Percentiles rank a stretch among this genome's conserved stretches.
Evolutionary conservation across 2,797 vertebrate genomes (phyloP).

Genomic region (Liparis tanakae): DNA sequence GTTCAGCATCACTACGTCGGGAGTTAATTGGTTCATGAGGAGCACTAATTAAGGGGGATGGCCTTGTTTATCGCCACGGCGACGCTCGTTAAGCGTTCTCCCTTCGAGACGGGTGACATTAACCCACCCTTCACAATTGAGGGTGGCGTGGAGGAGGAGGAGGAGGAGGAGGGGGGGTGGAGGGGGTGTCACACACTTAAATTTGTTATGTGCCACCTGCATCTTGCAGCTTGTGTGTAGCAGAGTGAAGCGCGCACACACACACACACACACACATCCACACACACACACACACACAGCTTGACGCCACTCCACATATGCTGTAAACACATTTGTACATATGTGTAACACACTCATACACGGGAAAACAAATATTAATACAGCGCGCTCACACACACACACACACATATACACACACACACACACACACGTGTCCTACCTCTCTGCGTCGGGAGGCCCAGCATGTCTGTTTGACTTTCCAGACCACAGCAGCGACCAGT

Average conservation of each 20-base stretch:
- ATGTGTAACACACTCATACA: not conserved
- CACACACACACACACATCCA: too few species aligned
- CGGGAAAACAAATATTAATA: not conserved
- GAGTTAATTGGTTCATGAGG: slow-evolving; percentile 81
- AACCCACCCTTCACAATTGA: slow-evolving; percentile 60
- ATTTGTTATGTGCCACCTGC: slow-evolving; percentile 6
- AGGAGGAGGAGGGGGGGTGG: not conserved
- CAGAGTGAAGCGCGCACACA: not conserved
- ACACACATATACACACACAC: not conserved
- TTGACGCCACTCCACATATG: not conserved
- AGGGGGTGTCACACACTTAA: not conserved
- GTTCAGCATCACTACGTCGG: slow-evolving; percentile 75
- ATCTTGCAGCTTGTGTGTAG: slow-evolving; percentile 7
- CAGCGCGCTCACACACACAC: not conserved
- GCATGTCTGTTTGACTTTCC: slow-evolving; percentile 96
- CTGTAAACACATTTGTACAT: not conserved
- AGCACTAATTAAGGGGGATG: slow-evolving; percentile 82
- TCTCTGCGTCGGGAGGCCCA: slow-evolving; percentile 94
- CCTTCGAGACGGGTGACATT: slow-evolving; percentile 64
- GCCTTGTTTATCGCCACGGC: slow-evolving; percentile 76
- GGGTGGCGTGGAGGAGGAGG: not conserved
- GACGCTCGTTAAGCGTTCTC: slow-evolving; percentile 65
- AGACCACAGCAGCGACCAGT: slow-evolving; percentile 93
- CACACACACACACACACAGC: too few species aligned
- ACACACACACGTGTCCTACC: slow-evolving; percentile 79